Evolutionary conservation across 2,113 vertebrate genomes (phyloP).

Genomic region (Procapra przewalskii): DNA sequence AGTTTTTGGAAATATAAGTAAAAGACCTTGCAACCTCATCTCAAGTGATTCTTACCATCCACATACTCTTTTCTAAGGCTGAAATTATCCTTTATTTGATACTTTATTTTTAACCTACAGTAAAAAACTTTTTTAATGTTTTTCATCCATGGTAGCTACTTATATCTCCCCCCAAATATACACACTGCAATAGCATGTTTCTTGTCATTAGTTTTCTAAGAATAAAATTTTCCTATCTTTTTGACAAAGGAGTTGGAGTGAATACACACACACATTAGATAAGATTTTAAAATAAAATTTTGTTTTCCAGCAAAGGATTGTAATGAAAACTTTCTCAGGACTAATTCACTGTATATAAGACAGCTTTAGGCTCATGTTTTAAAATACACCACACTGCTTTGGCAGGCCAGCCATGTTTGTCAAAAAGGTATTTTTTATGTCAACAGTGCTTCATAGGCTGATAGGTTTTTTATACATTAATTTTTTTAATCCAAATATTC

Average conservation of each 20-base stretch:
- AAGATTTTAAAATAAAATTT: constrained; percentile 42
- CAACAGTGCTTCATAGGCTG: constrained; percentile 68
- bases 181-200: not conserved
- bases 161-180: not conserved
- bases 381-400: constrained; percentile 58
- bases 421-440: constrained; percentile 76
- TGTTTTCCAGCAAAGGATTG: constrained; percentile 35
- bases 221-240: not conserved
- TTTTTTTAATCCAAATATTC: constrained; percentile 75
- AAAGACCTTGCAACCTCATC: not conserved
- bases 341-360: constrained; percentile 53
- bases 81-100: not conserved
- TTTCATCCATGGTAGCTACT: not conserved
- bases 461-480: constrained; percentile 73
- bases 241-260: not conserved
- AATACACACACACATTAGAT: not conserved
- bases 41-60: not conserved
- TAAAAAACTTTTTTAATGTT: not conserved
- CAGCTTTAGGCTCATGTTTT: constrained; percentile 61
- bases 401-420: constrained; percentile 68
- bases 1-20: not conserved
- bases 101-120: constrained; percentile 32
- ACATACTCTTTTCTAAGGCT: not conserved
- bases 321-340: constrained; percentile 50
- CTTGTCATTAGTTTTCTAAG: not conserved